Conservation (phyloP, 2,797 vertebrate species). For the Anguilla megastoma region DNA sequence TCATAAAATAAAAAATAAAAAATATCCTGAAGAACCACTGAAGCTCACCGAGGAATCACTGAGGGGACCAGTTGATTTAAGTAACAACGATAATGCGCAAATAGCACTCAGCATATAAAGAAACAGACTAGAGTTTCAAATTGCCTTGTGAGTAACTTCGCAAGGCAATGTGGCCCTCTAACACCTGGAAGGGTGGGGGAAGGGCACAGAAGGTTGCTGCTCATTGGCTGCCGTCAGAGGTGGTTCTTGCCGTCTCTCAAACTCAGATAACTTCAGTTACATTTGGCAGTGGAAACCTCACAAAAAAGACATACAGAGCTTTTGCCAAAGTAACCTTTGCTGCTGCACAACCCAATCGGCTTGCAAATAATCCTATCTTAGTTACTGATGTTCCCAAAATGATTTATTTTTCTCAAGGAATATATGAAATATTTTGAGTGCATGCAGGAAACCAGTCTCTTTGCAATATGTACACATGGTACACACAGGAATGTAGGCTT, state of each 20-base stretch:
- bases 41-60: neutral
- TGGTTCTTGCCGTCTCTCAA: neutral
- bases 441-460: neutral
- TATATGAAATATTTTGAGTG: neutral
- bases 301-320: neutral
- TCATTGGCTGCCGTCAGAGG: neutral
- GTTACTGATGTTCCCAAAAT: no score
- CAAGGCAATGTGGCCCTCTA: neutral
- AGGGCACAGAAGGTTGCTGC: neutral
- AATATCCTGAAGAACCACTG: neutral
- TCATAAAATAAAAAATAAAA: neutral
- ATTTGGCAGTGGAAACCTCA: neutral
- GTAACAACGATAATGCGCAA: neutral
- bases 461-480: neutral
- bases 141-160: neutral
- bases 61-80: neutral
- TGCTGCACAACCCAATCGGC: neutral
- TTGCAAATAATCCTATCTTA: neutral
- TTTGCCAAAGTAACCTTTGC: no score
- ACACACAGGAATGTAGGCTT: neutral
- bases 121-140: neutral
- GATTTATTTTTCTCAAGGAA: no score
- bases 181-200: neutral
- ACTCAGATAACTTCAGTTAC: neutral
- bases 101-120: neutral